Percentiles rank a stretch among this genome's conserved stretches.
Evolutionary conservation across 2,797 vertebrate genomes (phyloP).

Genomic region (Lutjanus argentimaculatus): DNA sequence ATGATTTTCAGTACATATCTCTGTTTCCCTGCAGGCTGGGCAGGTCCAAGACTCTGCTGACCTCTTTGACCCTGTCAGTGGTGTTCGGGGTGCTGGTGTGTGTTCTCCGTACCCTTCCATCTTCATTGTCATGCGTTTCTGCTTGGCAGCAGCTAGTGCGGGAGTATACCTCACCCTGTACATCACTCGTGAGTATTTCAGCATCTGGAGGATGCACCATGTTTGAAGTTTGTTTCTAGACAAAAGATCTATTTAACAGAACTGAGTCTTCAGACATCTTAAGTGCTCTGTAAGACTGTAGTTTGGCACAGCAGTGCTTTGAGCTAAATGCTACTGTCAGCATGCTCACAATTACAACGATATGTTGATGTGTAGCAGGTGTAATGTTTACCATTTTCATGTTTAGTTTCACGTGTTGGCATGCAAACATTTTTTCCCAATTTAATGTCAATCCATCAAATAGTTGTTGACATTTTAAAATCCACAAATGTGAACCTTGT

Average conservation of each 20-base stretch:
- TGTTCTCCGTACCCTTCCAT: constrained; percentile 89
- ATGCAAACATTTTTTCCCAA: neutral
- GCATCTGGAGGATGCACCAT: neutral
- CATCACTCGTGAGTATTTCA: constrained; percentile 88
- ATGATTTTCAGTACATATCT: neutral
- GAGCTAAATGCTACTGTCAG: too few relatives aligned
- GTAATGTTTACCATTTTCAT: neutral
- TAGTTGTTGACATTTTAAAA: neutral
- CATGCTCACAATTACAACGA: neutral
- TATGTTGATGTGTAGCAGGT: neutral
- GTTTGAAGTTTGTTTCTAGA: neutral
- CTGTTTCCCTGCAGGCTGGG: constrained; percentile 84
- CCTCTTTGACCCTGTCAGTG: constrained; percentile 89
- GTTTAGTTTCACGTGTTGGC: neutral
- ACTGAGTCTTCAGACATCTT: neutral
- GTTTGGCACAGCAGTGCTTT: too few relatives aligned
- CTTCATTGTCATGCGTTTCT: constrained; percentile 92
- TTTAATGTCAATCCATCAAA: neutral
- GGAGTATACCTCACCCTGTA: constrained; percentile 91
- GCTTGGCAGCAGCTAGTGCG: constrained; percentile 88
- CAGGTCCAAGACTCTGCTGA: constrained; percentile 87
- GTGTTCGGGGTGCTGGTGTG: constrained; percentile 91
- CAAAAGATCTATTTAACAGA: neutral
- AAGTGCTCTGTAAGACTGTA: neutral
- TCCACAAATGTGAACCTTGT: neutral